phyloP scores from a whole-genome alignment of 1,140 invertebrate genomes.

The Tachypleus tridentatus region DNA sequence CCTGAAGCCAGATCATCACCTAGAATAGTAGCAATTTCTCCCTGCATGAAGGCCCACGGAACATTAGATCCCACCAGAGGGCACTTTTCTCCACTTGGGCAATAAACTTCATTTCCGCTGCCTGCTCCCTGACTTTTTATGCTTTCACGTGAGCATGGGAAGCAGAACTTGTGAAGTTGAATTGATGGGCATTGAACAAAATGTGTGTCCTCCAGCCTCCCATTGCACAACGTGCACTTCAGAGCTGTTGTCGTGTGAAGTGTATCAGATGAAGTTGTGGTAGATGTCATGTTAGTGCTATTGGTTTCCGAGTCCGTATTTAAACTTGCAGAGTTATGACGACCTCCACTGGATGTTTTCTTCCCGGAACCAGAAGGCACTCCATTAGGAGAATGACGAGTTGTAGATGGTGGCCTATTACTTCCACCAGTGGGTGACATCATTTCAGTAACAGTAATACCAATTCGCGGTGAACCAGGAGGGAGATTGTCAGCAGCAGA shows the following conservation, averaged over 20 bases:
- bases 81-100: slow-evolving; percentile 87
- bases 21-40: slow-evolving; percentile 96
- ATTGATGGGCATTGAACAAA: slow-evolving; percentile 99
- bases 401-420: slow-evolving; percentile 13
- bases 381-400: slow-evolving; percentile 16
- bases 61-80: slow-evolving; percentile 91
- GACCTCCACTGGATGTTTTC: too few relatives aligned
- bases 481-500: slow-evolving; percentile 19
- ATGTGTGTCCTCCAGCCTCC: slow-evolving; percentile 95
- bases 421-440: slow-evolving; percentile 15
- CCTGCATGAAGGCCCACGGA: slow-evolving; percentile 99
- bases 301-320: too few relatives aligned
- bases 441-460: slow-evolving; percentile 1
- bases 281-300: neutral
- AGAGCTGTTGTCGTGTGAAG: too few relatives aligned
- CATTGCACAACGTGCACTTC: slow-evolving; percentile 88
- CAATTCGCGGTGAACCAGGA: slow-evolving; percentile 12
- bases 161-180: slow-evolving; percentile 97
- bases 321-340: too few relatives aligned
- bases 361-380: too few relatives aligned
- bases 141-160: slow-evolving; percentile 86
- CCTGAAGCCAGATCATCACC: slow-evolving; percentile 49
- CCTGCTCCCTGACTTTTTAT: slow-evolving; percentile 24
- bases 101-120: slow-evolving; percentile 52
- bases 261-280: too few relatives aligned